phyloP scores from a whole-genome alignment of 1,140 invertebrate species.

The Episyrphus balteatus region DNA sequence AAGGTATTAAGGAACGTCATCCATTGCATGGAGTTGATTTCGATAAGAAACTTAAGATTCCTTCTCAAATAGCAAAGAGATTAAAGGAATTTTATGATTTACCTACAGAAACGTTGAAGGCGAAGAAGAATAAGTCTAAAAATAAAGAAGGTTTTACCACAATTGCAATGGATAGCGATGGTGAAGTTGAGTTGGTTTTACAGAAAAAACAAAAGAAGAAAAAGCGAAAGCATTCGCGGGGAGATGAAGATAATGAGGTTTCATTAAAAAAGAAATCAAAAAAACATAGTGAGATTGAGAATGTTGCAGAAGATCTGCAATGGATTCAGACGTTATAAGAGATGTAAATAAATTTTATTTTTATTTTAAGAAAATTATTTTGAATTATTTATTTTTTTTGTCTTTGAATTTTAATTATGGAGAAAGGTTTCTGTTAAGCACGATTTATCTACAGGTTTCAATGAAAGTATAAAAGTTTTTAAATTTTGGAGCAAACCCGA shows the following conservation, averaged over 20 bases:
- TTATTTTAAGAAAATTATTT: too few species aligned
- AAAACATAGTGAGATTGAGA: background rate
- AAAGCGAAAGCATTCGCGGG: constrained; percentile 1
- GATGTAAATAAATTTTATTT: background rate
- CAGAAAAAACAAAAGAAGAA: constrained; percentile 5
- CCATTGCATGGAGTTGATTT: constrained; percentile 8
- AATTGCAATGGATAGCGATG: constrained; percentile 1
- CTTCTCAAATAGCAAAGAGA: background rate
- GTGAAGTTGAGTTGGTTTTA: constrained; percentile 1
- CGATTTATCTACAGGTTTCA: too few species aligned
- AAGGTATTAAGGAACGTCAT: constrained; percentile 7
- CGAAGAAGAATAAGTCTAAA: background rate
- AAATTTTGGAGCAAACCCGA: too few species aligned
- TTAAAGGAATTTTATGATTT: constrained; percentile 4
- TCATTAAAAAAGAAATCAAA: constrained; percentile 3
- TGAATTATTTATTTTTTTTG: too few species aligned
- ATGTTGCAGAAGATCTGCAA: constrained; percentile 6
- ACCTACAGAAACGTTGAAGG: background rate
- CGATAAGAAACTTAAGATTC: constrained; percentile 3
- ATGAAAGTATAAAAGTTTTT: too few species aligned
- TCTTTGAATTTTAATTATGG: too few species aligned
- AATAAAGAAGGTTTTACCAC: background rate
- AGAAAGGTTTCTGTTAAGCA: too few species aligned
- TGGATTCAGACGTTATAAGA: constrained; percentile 5
- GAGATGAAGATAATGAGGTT: background rate